Conservation (phyloP, 2,113 vertebrate species). For the Sardina pilchardus region DNA sequence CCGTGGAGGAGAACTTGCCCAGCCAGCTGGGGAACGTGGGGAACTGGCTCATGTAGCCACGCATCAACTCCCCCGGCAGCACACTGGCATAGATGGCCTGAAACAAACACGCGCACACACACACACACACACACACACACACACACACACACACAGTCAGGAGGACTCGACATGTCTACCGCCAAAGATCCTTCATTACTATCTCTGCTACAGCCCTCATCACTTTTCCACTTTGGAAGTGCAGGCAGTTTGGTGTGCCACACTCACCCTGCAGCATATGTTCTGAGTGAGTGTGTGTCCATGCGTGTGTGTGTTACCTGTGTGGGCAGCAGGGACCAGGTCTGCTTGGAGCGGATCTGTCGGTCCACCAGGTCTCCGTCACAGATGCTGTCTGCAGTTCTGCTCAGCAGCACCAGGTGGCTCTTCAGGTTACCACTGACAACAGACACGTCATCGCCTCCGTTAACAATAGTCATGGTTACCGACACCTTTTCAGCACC, state of each 20-base stretch:
- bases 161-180: too few species aligned
- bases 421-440: conserved; percentile 85
- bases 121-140: conserved; percentile 28
- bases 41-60: conserved; percentile 90
- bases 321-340: conserved; percentile 91
- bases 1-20: conserved; percentile 86
- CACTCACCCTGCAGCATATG: background rate
- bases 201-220: too few species aligned
- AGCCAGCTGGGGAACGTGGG: conserved; percentile 94
- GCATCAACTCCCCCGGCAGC: conserved; percentile 94
- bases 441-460: background rate
- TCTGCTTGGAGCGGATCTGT: conserved; percentile 86
- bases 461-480: background rate
- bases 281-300: background rate
- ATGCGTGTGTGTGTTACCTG: conserved; percentile 74
- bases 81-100: conserved; percentile 96
- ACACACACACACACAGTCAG: conserved; percentile 11
- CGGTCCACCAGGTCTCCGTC: conserved; percentile 93
- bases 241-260: too few species aligned
- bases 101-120: conserved; percentile 26
- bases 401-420: conserved; percentile 90
- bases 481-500: background rate
- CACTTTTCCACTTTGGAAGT: too few species aligned
- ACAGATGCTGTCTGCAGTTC: conserved; percentile 91
- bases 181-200: too few species aligned